Conservation (phyloP, 2,888 invertebrate genomes). For the Harpagoxenus sublaevis region DNA sequence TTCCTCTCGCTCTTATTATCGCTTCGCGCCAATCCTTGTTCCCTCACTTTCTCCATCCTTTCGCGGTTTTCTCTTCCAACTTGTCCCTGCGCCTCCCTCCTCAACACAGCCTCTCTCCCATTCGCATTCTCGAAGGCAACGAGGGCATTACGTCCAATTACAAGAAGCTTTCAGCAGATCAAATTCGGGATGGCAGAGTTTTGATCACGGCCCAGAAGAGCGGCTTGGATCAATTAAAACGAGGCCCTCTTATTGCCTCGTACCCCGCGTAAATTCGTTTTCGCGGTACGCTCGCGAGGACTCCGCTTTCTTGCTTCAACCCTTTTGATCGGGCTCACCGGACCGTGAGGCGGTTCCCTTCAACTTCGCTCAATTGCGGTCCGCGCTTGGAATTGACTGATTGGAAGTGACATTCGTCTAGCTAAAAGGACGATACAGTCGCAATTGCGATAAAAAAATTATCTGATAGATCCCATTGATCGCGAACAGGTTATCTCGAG, state of each 20-base stretch:
- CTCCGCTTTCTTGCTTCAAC: slow-evolving; percentile 61
- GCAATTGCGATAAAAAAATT: slow-evolving; percentile 15
- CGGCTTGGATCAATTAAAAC: slow-evolving; percentile 75
- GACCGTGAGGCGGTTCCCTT: slow-evolving; percentile 52
- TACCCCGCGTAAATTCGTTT: slow-evolving; percentile 66
- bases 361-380: slow-evolving; percentile 51
- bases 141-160: slow-evolving; percentile 79
- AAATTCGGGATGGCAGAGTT: slow-evolving; percentile 77
- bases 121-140: slow-evolving; percentile 41
- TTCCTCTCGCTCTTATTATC: slow-evolving; percentile 65
- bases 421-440: slow-evolving; percentile 9
- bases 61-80: slow-evolving; percentile 40
- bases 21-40: slow-evolving; percentile 33
- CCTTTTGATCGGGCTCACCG: slow-evolving; percentile 65
- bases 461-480: slow-evolving; percentile 16
- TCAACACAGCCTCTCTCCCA: neutral
- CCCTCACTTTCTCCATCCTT: slow-evolving; percentile 23
- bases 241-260: slow-evolving; percentile 27
- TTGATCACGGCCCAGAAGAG: slow-evolving; percentile 78
- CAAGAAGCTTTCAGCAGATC: slow-evolving; percentile 79
- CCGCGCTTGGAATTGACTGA: slow-evolving; percentile 59
- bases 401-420: slow-evolving; percentile 58
- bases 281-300: slow-evolving; percentile 60
- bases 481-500: neutral
- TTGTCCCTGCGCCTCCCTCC: slow-evolving; percentile 25